These are phyloP conservation scores for Euphydryas editha DNA, from an alignment of 2,888 invertebrate genomes.

Conservation along the genomic window DNA sequence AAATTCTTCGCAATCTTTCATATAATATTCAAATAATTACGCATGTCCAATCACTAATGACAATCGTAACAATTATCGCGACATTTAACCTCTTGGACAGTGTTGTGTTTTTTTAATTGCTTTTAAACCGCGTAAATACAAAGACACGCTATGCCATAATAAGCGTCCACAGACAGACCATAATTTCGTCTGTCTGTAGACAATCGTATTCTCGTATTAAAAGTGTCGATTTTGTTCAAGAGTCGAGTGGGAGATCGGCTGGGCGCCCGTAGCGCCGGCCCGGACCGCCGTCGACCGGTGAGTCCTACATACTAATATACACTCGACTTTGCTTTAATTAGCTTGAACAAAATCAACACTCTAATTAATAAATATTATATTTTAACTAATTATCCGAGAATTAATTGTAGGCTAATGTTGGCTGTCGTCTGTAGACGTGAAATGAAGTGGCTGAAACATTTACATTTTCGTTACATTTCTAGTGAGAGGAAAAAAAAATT, in stretches of 20 bases:
- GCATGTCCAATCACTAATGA: background rate
- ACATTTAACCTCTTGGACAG: background rate
- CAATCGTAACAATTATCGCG: background rate
- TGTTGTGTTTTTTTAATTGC: too few species aligned
- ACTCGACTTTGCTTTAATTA: slow-evolving; percentile 55
- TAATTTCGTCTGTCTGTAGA: background rate
- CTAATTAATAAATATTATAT: background rate
- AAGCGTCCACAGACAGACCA: background rate
- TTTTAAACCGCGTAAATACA: background rate
- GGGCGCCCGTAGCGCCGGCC: slow-evolving; percentile 71
- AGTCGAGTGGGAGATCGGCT: slow-evolving; percentile 71
- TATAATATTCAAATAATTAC: too few species aligned
- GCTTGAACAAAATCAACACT: slow-evolving; percentile 67
- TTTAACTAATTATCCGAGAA: background rate
- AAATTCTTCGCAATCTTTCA: too few species aligned
- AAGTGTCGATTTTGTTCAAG: slow-evolving; percentile 80
- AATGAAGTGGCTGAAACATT: too few species aligned
- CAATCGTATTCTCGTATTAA: slow-evolving; percentile 14
- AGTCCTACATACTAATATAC: slow-evolving; percentile 54
- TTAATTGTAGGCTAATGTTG: background rate
- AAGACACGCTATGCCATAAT: background rate
- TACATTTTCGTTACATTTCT: too few species aligned
- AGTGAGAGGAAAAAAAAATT: too few species aligned
- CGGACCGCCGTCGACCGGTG: slow-evolving; percentile 66
- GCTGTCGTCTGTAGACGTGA: too few species aligned